Evolutionary conservation across 1,140 invertebrate genomes (phyloP).

Genomic region (Platyscapa corneri): DNA sequence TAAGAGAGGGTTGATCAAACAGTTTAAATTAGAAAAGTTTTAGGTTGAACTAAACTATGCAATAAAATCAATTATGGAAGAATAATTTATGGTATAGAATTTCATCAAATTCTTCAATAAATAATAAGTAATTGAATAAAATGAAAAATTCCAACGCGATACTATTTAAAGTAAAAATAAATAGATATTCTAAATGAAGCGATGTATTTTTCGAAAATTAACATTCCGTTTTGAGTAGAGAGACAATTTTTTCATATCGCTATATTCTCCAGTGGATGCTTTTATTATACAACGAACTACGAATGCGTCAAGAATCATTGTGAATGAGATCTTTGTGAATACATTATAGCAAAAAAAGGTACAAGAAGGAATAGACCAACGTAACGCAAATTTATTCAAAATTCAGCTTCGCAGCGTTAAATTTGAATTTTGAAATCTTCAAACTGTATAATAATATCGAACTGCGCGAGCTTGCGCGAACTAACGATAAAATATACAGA

Average conservation of each 20-base stretch:
- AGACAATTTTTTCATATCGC: background rate
- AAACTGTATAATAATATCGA: conserved; percentile 26
- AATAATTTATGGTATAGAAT: no score
- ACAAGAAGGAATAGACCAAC: background rate
- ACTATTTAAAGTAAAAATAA: no score
- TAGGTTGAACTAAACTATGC: background rate
- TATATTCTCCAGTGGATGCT: background rate
- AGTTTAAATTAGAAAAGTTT: background rate
- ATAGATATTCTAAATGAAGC: no score
- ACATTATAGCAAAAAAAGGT: background rate
- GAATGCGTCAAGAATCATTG: conserved; percentile 24
- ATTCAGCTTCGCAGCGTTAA: background rate
- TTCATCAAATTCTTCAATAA: no score
- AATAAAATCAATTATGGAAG: no score
- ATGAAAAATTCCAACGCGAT: no score
- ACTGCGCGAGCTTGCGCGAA: background rate
- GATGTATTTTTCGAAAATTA: no score
- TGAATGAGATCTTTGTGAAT: conserved; percentile 23
- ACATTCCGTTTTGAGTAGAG: background rate
- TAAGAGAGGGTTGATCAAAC: background rate
- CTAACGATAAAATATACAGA: conserved; percentile 1
- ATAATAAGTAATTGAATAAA: no score
- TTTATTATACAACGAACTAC: conserved; percentile 17
- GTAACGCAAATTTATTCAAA: conserved; percentile 50
- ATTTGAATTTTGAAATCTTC: conserved; percentile 30